These are phyloP conservation scores for Tachypleus tridentatus DNA, from an alignment of 1,140 invertebrate species.

Conservation along the genomic window DNA sequence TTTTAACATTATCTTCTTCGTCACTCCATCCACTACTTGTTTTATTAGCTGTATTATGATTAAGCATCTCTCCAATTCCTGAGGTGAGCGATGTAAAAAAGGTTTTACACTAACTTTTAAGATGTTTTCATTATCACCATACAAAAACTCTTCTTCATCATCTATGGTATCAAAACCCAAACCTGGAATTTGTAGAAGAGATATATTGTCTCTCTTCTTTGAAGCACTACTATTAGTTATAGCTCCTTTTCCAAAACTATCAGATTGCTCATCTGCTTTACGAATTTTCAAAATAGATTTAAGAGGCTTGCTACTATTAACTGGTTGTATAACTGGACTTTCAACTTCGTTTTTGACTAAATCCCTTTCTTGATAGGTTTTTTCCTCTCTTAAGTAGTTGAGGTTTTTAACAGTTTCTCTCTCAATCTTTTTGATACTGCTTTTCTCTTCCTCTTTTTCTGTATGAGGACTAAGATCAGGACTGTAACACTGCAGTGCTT, in stretches of 20 bases:
- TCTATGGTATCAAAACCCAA: slow-evolving; percentile 2
- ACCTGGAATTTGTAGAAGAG: slow-evolving; percentile 1
- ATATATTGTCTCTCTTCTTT: background rate
- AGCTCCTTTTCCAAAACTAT: background rate
- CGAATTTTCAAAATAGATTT: slow-evolving; percentile 2
- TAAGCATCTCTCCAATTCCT: too few relatives aligned
- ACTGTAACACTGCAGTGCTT: slow-evolving; percentile 2
- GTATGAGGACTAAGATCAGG: background rate
- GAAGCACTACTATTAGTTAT: background rate
- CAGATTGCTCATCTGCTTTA: background rate
- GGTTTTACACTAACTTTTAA: too few relatives aligned
- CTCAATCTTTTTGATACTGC: too few relatives aligned
- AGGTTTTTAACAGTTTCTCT: background rate
- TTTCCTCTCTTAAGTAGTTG: background rate
- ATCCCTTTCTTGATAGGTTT: background rate
- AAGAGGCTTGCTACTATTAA: background rate
- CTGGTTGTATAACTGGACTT: background rate
- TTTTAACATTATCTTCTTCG: background rate
- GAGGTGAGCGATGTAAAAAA: too few relatives aligned
- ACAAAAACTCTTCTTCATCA: slow-evolving; percentile 5
- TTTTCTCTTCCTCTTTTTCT: background rate
- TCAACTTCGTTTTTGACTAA: background rate
- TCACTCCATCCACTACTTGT: background rate
- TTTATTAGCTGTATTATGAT: too few relatives aligned
- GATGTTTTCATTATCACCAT: background rate